A percentile compares a stretch with the other conserved stretches of the same genome.
phyloP scores from a whole-genome alignment of 1,140 invertebrate species.

The Drosophila arizonae region DNA sequence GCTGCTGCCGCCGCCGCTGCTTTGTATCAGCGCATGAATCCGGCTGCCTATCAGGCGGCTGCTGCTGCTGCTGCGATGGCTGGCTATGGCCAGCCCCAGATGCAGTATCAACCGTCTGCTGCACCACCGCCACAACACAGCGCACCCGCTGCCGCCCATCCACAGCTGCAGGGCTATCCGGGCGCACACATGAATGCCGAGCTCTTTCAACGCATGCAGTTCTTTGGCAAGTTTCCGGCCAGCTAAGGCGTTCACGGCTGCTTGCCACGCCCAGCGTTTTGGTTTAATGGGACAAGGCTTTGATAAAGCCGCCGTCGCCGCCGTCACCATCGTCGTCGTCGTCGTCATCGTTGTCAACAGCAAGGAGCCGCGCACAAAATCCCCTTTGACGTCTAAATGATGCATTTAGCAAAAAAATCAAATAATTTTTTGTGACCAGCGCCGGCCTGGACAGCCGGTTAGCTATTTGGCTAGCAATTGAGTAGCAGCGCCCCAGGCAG shows the following conservation, averaged over 20 bases:
- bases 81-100: conserved; percentile 47
- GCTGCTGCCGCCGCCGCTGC: conserved; percentile 77
- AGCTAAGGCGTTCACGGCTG: conserved; percentile 52
- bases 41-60: conserved; percentile 66
- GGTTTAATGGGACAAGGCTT: conserved; percentile 61
- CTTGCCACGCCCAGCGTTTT: conserved; percentile 65
- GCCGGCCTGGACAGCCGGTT: conserved; percentile 70
- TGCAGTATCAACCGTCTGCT: conserved; percentile 50
- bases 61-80: conserved; percentile 51
- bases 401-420: conserved; percentile 33
- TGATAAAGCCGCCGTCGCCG: conserved; percentile 22
- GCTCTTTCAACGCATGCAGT: conserved; percentile 78
- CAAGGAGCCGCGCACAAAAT: conserved; percentile 18
- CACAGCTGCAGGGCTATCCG: conserved; percentile 54
- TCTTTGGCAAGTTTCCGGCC: conserved; percentile 76
- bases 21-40: conserved; percentile 73
- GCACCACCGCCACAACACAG: conserved; percentile 10
- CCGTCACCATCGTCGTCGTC: not conserved
- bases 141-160: conserved; percentile 30
- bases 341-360: conserved; percentile 5
- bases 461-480: conserved; percentile 8
- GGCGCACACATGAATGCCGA: conserved; percentile 65
- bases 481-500: not conserved
- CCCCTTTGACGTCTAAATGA: conserved; percentile 65
- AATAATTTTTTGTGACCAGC: conserved; percentile 12